Percentiles rank a stretch among this genome's conserved stretches.
Conservation (phyloP, 2,113 vertebrate species). For the Bufo bufo region DNA sequence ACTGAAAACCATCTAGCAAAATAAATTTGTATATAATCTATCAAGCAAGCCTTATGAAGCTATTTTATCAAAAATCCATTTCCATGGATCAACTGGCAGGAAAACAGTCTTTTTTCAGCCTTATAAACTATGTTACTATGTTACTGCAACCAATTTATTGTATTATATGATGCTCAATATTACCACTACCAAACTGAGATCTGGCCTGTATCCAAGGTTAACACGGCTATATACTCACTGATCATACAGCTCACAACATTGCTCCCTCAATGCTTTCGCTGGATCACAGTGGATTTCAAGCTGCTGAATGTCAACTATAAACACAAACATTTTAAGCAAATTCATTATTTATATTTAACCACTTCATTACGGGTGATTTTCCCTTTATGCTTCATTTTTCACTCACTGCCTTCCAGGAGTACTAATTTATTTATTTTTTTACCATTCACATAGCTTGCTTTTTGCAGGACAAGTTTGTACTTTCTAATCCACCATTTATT, state of each 20-base stretch:
- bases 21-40: neutral
- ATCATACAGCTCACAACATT: slow-evolving; percentile 74
- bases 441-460: no score
- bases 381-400: no score
- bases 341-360: no score
- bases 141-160: neutral
- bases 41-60: neutral
- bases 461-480: no score
- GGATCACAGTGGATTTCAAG: slow-evolving; percentile 73
- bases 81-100: no score
- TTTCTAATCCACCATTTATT: no score
- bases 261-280: slow-evolving; percentile 74
- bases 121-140: no score
- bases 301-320: slow-evolving; percentile 74
- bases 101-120: no score
- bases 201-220: neutral
- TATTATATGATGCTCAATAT: neutral
- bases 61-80: neutral
- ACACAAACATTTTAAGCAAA: neutral
- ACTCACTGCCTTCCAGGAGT: no score
- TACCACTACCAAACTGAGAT: neutral
- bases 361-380: no score
- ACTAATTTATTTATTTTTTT: no score
- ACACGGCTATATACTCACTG: slow-evolving; percentile 64
- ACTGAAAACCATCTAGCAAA: neutral